These are phyloP conservation scores for Neosilurus hyrtlii DNA, from an alignment of 2,797 vertebrate genomes.

Conservation along the genomic window DNA sequence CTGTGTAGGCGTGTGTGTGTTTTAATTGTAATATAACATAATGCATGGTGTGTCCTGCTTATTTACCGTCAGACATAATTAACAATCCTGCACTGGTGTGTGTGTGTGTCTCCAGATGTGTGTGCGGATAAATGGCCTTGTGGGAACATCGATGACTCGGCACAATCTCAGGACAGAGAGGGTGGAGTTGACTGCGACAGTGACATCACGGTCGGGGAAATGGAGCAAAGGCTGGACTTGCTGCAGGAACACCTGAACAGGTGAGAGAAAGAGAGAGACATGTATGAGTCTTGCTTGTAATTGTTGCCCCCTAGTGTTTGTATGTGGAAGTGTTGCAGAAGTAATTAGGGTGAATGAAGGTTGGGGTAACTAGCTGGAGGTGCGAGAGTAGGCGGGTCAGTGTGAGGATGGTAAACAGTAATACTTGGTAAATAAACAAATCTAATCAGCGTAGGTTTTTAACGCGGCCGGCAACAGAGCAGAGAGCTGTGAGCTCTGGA, in stretches of 20 bases:
- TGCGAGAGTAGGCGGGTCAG: too few species aligned
- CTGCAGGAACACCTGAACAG: conserved; percentile 98
- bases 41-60: conserved; percentile 8
- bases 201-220: conserved; percentile 90
- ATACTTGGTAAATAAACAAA: not conserved
- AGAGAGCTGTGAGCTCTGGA: too few species aligned
- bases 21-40: conserved; percentile 31
- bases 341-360: too few species aligned
- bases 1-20: conserved; percentile 12
- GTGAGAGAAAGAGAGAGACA: conserved; percentile 61
- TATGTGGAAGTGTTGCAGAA: not conserved
- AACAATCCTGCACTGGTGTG: conserved; percentile 39
- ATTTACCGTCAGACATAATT: conserved; percentile 38
- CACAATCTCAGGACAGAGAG: conserved; percentile 72
- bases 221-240: conserved; percentile 92
- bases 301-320: conserved; percentile 35
- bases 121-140: conserved; percentile 74
- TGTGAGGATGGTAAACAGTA: not conserved
- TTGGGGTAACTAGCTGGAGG: too few species aligned
- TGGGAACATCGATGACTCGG: conserved; percentile 69
- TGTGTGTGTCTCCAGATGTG: conserved; percentile 69
- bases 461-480: not conserved
- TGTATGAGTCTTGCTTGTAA: not conserved
- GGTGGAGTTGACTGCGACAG: conserved; percentile 86
- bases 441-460: not conserved